Percentiles rank a stretch among this genome's conserved stretches.
Evolutionary conservation across 2,113 vertebrate species (phyloP).

Genomic region (Syngnathus floridae): DNA sequence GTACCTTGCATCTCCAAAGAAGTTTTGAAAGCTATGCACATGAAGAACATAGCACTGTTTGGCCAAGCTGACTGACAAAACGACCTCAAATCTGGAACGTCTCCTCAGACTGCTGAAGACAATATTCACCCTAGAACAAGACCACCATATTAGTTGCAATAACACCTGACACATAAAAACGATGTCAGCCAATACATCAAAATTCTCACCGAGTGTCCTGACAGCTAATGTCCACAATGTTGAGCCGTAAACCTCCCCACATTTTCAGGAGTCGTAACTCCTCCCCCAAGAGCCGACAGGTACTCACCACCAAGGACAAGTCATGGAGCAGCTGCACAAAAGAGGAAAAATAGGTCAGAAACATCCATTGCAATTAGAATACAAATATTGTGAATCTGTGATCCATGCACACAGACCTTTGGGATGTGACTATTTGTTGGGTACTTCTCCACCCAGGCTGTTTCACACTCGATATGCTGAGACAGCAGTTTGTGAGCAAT

Average conservation of each 20-base stretch:
- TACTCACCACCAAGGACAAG: slow-evolving; percentile 64
- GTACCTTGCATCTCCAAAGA: slow-evolving; percentile 60
- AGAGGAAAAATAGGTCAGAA: neutral
- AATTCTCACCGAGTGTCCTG: slow-evolving; percentile 53
- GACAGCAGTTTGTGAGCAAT: slow-evolving; percentile 66
- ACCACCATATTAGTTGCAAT: neutral
- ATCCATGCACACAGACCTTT: slow-evolving; percentile 36
- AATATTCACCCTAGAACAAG: slow-evolving; percentile 50
- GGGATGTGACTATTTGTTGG: slow-evolving; percentile 54
- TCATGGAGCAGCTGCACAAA: slow-evolving; percentile 66
- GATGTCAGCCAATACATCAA: neutral
- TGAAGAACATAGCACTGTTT: slow-evolving; percentile 38
- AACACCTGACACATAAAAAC: neutral
- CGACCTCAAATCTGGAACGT: slow-evolving; percentile 63
- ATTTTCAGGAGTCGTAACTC: slow-evolving; percentile 61
- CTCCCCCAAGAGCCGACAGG: slow-evolving; percentile 68
- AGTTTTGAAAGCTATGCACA: slow-evolving; percentile 55
- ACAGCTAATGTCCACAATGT: slow-evolving; percentile 61
- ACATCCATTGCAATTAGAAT: neutral
- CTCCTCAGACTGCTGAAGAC: slow-evolving; percentile 63
- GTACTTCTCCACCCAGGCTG: slow-evolving; percentile 57
- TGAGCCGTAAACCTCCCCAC: slow-evolving; percentile 61
- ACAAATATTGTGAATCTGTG: neutral
- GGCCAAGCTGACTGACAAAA: slow-evolving; percentile 42
- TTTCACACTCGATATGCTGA: slow-evolving; percentile 34